Evolutionary conservation across 2,888 invertebrate species (phyloP).

Genomic region (Phymatocera aterrima): DNA sequence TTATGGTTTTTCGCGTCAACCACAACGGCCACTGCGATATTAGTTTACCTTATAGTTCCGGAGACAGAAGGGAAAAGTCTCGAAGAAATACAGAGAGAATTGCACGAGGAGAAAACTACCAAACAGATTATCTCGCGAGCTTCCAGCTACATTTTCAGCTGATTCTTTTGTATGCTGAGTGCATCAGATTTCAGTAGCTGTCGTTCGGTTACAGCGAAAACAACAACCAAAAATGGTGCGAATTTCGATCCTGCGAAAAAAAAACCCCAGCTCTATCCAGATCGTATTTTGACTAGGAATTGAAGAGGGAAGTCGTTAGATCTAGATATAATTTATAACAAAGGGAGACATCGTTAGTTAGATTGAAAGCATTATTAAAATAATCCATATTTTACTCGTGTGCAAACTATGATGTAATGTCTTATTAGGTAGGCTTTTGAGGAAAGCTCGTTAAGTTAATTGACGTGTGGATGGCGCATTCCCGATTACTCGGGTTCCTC

Average conservation of each 20-base stretch:
- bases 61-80: conserved; percentile 72
- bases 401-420: too few relatives aligned
- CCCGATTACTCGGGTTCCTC: too few relatives aligned
- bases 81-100: conserved; percentile 66
- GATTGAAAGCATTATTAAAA: too few relatives aligned
- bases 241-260: neutral
- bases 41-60: conserved; percentile 69
- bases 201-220: neutral
- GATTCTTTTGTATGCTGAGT: neutral
- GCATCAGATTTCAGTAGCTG: neutral
- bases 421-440: too few relatives aligned
- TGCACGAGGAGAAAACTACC: conserved; percentile 43
- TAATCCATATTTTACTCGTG: too few relatives aligned
- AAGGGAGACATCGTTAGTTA: neutral
- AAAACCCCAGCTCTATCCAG: neutral
- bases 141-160: conserved; percentile 28
- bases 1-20: conserved; percentile 66
- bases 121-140: conserved; percentile 37
- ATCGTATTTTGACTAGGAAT: neutral
- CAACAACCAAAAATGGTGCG: neutral
- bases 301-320: neutral
- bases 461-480: too few relatives aligned
- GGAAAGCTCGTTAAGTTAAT: too few relatives aligned
- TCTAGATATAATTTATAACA: too few relatives aligned
- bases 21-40: conserved; percentile 66